These are phyloP conservation scores for Ptilonorhynchus violaceus DNA, from an alignment of 2,113 vertebrate species.

Conservation along the genomic window DNA sequence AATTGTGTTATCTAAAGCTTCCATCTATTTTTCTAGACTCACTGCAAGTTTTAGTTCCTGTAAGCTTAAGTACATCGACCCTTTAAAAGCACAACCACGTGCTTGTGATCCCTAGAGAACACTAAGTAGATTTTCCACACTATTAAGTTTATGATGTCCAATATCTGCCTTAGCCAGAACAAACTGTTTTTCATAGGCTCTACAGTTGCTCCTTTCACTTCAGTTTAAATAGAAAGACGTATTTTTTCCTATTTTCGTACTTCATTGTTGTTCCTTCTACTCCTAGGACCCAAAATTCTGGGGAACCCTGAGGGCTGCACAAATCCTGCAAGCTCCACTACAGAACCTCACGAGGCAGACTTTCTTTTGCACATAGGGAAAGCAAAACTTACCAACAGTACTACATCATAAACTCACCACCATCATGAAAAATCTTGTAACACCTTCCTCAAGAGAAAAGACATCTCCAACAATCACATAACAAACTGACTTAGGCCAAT, in stretches of 20 bases:
- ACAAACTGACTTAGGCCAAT: not conserved
- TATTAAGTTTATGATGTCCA: constrained; percentile 12
- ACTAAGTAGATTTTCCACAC: constrained; percentile 35
- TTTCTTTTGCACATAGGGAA: not conserved
- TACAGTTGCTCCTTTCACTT: not conserved
- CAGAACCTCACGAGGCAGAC: not conserved
- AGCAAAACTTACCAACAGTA: not conserved
- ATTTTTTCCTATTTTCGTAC: not conserved
- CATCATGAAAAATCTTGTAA: not conserved
- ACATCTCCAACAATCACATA: not conserved
- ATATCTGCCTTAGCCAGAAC: not conserved
- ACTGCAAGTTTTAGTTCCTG: constrained; percentile 6
- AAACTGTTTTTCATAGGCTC: not conserved
- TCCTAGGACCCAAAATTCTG: not conserved
- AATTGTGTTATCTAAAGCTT: constrained; percentile 26
- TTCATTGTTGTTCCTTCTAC: not conserved
- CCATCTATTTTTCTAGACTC: constrained; percentile 35
- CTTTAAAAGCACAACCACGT: constrained; percentile 30
- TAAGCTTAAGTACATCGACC: not conserved
- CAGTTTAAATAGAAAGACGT: not conserved
- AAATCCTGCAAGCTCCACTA: not conserved
- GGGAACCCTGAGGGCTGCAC: not conserved
- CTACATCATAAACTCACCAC: not conserved
- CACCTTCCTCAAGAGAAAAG: not conserved
- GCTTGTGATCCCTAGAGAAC: constrained; percentile 11